Evolutionary conservation across 2,888 invertebrate genomes (phyloP).

Genomic region (Drosophila emarginata): DNA sequence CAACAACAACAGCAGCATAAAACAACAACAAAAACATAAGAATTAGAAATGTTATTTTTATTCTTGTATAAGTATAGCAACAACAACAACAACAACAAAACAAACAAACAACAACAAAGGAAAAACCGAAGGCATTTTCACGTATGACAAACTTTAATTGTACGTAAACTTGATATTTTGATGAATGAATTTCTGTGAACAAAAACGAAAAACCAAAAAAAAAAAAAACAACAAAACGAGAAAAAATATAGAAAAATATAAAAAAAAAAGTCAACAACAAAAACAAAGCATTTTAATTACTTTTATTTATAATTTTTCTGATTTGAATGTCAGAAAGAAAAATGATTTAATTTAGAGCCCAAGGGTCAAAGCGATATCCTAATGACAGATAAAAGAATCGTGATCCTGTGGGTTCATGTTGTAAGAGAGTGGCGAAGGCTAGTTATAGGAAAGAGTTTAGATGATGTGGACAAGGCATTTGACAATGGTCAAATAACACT

Average conservation of each 20-base stretch:
- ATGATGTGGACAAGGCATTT: too few relatives aligned
- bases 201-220: slow-evolving; percentile 63
- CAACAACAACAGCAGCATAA: slow-evolving; percentile 26
- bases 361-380: too few relatives aligned
- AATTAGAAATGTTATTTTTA: slow-evolving; percentile 69
- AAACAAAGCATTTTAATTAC: background rate
- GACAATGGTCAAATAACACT: too few relatives aligned
- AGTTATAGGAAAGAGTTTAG: too few relatives aligned
- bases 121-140: slow-evolving; percentile 69
- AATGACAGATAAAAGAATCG: too few relatives aligned
- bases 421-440: too few relatives aligned
- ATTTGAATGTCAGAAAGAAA: background rate
- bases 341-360: too few relatives aligned
- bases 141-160: slow-evolving; percentile 77
- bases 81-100: background rate
- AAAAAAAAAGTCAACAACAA: slow-evolving; percentile 16
- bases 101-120: background rate
- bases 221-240: slow-evolving; percentile 58
- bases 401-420: too few relatives aligned
- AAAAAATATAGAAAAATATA: slow-evolving; percentile 50
- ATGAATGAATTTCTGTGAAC: slow-evolving; percentile 80
- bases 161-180: slow-evolving; percentile 81
- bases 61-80: slow-evolving; percentile 69
- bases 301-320: background rate
- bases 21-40: slow-evolving; percentile 41